Base-by-base conservation (phyloP, 1,140 invertebrate species). In the Lepidostoma basale region DNA sequence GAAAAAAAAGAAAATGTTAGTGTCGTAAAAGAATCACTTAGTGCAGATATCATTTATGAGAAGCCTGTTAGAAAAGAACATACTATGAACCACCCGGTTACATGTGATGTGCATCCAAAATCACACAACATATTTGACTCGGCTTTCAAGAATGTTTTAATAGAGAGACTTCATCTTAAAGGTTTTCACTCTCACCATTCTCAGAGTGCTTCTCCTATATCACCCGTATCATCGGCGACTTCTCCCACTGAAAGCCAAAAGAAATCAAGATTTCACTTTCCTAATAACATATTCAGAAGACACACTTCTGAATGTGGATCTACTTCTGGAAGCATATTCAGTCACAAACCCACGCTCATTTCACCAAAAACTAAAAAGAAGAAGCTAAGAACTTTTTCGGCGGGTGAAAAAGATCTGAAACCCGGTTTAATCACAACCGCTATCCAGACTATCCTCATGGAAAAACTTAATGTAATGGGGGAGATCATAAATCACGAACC, bases 371-470 rank as follows among this genome's bases (percentile, higher is more conserved):
- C 58, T 62, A 60, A 67, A 58, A 40, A 69, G 25, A 44, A 73
- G 33, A 62, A 65, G 47, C n/a, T 67, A 62, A 75, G 77, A 39
- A 75, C 75, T 26, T 79, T 77, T 0, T 76, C 74, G 22, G 73
- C 69, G 28, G 70, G 74, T 23, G 40, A 73, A 23, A 75, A 70
- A 65, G 77, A 81, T 26, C 70, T 74, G 54, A 70, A 77, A 54
- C 74, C 77, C 5, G 77, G 79, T 8, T 70, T 84, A 42, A 69
- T 84, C 33, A 78, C 79, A 16, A 84, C 81, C 23, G 83, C 84
- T 16, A 83, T 84, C 76, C 79, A 84, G 71, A 84, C 83, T 28
- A 84, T 84, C 36, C 74, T 84, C 12, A 77, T 85, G 40, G 83
- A 84, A 56, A 82, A 79, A 75, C 79, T 83, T 3, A 73, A 74